Percentiles rank a stretch among this genome's conserved stretches.
These are phyloP conservation scores for Eospalax fontanierii DNA, from an alignment of 2,797 vertebrate species.

Conservation along the genomic window DNA sequence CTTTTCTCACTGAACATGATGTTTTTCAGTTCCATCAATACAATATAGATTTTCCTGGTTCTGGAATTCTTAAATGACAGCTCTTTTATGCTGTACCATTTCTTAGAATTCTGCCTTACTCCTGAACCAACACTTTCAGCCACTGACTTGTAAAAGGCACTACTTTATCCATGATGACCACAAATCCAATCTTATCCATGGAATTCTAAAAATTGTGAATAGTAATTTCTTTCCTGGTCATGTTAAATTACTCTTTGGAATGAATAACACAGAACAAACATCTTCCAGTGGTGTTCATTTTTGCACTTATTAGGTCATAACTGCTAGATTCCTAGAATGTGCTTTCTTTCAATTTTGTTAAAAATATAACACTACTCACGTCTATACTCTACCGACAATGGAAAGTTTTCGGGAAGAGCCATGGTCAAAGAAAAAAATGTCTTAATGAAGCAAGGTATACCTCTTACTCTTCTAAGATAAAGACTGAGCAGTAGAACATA, in stretches of 20 bases:
- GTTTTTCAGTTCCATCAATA: neutral
- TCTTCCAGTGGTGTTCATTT: neutral
- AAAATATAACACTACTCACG: neutral
- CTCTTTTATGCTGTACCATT: neutral
- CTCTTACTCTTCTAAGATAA: neutral
- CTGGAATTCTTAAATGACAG: neutral
- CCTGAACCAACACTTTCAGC: neutral
- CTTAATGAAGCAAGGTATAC: neutral
- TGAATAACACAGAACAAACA: slow-evolving; percentile 1
- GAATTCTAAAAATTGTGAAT: neutral
- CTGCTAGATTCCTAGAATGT: neutral
- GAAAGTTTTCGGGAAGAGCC: neutral
- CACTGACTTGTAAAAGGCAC: neutral
- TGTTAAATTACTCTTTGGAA: neutral
- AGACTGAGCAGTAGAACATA: neutral
- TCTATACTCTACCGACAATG: neutral
- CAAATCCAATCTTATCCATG: slow-evolving; percentile 48
- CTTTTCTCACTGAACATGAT: neutral
- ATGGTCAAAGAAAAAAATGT: neutral
- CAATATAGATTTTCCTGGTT: neutral
- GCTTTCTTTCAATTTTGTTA: neutral
- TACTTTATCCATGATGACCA: neutral
- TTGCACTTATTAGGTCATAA: neutral
- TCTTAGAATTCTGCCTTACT: neutral
- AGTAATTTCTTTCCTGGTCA: neutral